Evolutionary conservation across 2,113 vertebrate species (phyloP).

Genomic region (Cochlearius cochlearius): DNA sequence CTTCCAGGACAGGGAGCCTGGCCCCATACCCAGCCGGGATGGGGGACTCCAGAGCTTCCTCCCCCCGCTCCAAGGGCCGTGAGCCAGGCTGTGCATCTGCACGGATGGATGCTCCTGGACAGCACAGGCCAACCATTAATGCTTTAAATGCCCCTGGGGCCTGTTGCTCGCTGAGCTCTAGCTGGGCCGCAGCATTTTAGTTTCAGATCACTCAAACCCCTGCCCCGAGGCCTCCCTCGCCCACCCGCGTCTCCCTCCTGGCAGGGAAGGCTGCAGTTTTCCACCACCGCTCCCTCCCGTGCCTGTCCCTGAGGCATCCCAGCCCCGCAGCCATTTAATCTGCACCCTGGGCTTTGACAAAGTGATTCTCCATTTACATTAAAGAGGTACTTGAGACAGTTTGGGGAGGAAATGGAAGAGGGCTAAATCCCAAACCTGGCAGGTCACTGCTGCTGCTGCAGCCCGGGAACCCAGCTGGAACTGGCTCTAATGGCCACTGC

Average conservation of each 20-base stretch:
- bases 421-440: background rate
- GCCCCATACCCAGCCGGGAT: background rate
- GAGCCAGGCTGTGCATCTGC: background rate
- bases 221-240: background rate
- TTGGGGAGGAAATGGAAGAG: background rate
- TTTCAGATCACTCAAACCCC: background rate
- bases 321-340: background rate
- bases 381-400: background rate
- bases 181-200: background rate
- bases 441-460: background rate
- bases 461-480: background rate
- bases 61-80: accelerated
- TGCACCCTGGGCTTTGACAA: background rate
- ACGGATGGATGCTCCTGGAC: background rate
- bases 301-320: background rate
- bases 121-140: background rate
- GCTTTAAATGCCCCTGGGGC: background rate
- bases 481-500: background rate
- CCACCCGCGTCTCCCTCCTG: background rate
- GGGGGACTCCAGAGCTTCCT: background rate
- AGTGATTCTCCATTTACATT: background rate
- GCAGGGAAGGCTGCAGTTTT: background rate
- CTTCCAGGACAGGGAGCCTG: background rate
- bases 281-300: accelerated
- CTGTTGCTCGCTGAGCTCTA: background rate